A percentile compares a stretch with the other conserved stretches of the same genome.
These are phyloP conservation scores for Serilophus lunatus DNA, from an alignment of 2,113 vertebrate genomes.

Conservation along the genomic window DNA sequence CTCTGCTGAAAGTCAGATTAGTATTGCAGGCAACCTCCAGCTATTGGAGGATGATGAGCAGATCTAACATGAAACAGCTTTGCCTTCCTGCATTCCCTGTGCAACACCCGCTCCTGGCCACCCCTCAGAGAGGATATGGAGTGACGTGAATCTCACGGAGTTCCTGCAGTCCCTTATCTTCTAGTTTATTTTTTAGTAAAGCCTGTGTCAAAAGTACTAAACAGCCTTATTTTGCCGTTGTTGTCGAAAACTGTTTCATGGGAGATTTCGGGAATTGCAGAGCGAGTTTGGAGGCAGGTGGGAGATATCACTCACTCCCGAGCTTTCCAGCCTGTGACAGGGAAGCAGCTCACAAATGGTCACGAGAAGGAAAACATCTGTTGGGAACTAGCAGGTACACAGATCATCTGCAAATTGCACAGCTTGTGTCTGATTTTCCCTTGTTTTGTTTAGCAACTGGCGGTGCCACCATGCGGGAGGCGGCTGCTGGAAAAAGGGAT, in stretches of 20 bases:
- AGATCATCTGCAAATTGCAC: slow-evolving; percentile 42
- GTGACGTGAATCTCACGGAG: background rate
- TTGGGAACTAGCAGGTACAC: slow-evolving; percentile 34
- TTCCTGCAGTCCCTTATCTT: background rate
- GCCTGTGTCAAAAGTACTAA: background rate
- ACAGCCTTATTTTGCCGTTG: background rate
- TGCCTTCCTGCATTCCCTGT: background rate
- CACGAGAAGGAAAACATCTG: slow-evolving; percentile 50
- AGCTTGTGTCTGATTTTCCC: slow-evolving; percentile 7
- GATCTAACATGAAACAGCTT: background rate
- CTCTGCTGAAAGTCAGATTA: background rate
- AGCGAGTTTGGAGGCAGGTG: slow-evolving; percentile 19
- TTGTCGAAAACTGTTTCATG: background rate
- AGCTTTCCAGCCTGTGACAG: background rate
- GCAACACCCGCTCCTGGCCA: background rate
- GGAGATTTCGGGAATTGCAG: background rate
- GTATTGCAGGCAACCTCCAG: background rate
- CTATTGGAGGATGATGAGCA: background rate
- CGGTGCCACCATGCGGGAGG: background rate
- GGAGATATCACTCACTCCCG: slow-evolving; percentile 2
- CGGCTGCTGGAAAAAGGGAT: background rate
- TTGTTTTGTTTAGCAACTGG: background rate
- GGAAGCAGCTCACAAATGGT: slow-evolving; percentile 41
- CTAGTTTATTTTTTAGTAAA: background rate
- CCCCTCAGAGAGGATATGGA: background rate